Conservation (phyloP, 2,797 vertebrate genomes). For the Liasis olivaceus region DNA sequence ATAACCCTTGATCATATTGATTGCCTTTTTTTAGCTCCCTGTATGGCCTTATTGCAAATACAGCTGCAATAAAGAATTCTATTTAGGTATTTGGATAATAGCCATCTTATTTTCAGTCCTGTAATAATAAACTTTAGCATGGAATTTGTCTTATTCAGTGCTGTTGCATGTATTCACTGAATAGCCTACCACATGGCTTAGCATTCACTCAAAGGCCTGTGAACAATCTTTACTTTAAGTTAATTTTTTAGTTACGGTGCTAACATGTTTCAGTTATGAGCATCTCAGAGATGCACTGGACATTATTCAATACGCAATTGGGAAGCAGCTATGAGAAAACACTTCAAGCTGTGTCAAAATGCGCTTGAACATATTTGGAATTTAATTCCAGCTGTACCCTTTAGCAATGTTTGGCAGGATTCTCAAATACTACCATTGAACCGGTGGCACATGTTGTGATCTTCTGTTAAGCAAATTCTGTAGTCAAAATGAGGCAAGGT, state of each 20-base stretch:
- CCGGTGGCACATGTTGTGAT: constrained; percentile 1
- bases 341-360: constrained; percentile 34
- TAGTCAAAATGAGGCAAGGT: neutral
- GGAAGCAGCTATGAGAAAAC: constrained; percentile 10
- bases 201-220: neutral
- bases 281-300: constrained; percentile 3
- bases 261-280: neutral
- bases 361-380: constrained; percentile 21
- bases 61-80: neutral
- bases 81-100: neutral
- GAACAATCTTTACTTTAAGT: neutral
- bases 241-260: neutral
- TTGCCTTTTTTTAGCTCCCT: neutral
- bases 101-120: neutral
- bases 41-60: neutral
- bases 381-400: constrained; percentile 24
- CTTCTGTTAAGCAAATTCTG: constrained; percentile 23
- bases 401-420: constrained; percentile 23
- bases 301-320: constrained; percentile 33
- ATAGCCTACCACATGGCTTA: neutral
- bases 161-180: neutral
- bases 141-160: neutral
- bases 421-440: constrained; percentile 4
- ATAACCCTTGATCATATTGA: neutral
- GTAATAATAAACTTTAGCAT: neutral